These are phyloP conservation scores for Hylomyscus alleni DNA, from an alignment of 2,797 vertebrate genomes.

Conservation along the genomic window DNA sequence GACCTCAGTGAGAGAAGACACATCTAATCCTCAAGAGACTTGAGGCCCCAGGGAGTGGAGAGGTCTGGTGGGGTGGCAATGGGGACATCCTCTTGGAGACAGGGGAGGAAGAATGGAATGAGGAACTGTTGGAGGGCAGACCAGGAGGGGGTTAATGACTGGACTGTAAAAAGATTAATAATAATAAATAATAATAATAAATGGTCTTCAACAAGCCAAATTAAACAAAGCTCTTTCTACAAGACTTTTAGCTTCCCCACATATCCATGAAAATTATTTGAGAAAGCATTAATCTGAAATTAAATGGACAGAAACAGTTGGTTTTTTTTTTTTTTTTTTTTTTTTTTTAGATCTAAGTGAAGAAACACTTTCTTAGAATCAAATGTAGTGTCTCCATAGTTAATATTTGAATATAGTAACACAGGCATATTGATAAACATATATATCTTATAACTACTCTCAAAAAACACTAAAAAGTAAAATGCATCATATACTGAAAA, in stretches of 20 bases:
- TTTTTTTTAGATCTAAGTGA: neutral
- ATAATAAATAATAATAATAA: too few relatives aligned
- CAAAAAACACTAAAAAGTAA: slow-evolving; percentile 14
- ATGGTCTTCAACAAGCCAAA: neutral
- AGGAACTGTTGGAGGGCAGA: too few relatives aligned
- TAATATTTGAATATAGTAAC: neutral
- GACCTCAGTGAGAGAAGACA: too few relatives aligned
- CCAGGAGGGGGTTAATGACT: too few relatives aligned
- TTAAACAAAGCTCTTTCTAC: neutral
- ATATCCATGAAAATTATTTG: neutral
- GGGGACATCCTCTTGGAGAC: too few relatives aligned
- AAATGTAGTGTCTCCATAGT: neutral
- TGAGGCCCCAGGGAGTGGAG: too few relatives aligned
- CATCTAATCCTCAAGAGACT: too few relatives aligned
- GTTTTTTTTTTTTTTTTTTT: too few relatives aligned
- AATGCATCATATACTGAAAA: neutral
- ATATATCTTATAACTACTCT: neutral
- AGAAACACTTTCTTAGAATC: neutral
- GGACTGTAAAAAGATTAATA: too few relatives aligned
- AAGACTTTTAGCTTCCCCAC: neutral
- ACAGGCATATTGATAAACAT: neutral
- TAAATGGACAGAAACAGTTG: neutral
- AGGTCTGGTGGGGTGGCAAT: too few relatives aligned
- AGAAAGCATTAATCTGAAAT: neutral
- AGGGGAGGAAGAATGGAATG: too few relatives aligned